A percentile compares a stretch with the other conserved stretches of the same genome.
These are phyloP conservation scores for Ahaetulla prasina DNA, from an alignment of 2,113 vertebrate species.

Conservation along the genomic window DNA sequence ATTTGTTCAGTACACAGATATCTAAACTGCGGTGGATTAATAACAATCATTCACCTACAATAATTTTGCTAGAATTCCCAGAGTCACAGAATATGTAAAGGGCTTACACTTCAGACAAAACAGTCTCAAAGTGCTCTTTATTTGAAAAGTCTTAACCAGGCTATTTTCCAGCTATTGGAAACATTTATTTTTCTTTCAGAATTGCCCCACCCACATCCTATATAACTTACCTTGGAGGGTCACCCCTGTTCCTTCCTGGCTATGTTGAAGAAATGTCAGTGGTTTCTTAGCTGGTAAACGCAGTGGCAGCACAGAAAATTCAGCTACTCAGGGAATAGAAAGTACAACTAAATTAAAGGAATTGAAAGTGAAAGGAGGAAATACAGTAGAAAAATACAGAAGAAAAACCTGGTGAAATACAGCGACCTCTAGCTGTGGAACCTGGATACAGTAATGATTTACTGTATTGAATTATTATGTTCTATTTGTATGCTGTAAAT, in stretches of 20 bases:
- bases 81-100: not conserved
- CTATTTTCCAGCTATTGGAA: not conserved
- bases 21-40: not conserved
- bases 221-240: not conserved
- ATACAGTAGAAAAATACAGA: not conserved
- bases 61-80: not conserved
- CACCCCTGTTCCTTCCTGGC: not conserved
- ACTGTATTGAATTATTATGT: not conserved
- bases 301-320: not conserved
- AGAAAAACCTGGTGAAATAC: not conserved
- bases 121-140: not conserved
- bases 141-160: not conserved
- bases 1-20: not conserved
- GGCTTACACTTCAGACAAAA: not conserved
- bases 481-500: not conserved
- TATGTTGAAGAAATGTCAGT: too few relatives aligned
- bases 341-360: not conserved
- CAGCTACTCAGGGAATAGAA: not conserved
- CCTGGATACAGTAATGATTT: not conserved
- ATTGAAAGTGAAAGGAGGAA: not conserved
- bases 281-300: not conserved
- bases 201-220: not conserved
- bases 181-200: not conserved
- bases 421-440: not conserved
- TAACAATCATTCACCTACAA: not conserved